A percentile compares a stretch with the other conserved stretches of the same genome.
Evolutionary conservation across 2,113 vertebrate genomes (phyloP).

Genomic region (Sylvietta virens): DNA sequence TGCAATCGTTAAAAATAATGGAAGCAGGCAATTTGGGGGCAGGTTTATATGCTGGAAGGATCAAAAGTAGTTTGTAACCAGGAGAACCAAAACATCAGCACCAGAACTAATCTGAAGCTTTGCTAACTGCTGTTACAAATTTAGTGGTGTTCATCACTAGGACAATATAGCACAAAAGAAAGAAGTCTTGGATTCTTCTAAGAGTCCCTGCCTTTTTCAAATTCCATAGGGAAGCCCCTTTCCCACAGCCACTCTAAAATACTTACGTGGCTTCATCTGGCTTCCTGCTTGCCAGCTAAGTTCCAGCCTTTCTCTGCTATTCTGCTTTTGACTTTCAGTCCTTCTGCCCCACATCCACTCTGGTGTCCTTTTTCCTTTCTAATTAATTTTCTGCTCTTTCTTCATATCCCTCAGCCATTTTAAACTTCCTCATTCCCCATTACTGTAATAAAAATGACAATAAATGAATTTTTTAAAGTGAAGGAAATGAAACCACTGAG

Average conservation of each 20-base stretch:
- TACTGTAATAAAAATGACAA: neutral
- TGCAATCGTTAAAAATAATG: slow-evolving; percentile 2
- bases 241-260: neutral
- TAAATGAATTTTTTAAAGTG: neutral
- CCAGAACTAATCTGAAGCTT: neutral
- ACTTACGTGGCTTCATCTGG: neutral
- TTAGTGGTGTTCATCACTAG: neutral
- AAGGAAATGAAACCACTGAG: neutral
- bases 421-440: neutral
- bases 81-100: neutral
- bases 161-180: neutral
- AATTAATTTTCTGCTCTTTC: neutral
- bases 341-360: neutral
- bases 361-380: neutral
- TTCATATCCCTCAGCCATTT: neutral
- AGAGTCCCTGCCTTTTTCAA: neutral
- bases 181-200: neutral
- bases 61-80: neutral
- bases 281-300: neutral
- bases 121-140: neutral
- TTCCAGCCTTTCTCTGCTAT: neutral
- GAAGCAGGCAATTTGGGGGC: neutral
- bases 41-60: neutral
- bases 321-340: neutral
- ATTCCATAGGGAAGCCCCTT: neutral